These are phyloP conservation scores for Nephrotoma flavescens DNA, from an alignment of 2,888 invertebrate genomes.

Conservation along the genomic window DNA sequence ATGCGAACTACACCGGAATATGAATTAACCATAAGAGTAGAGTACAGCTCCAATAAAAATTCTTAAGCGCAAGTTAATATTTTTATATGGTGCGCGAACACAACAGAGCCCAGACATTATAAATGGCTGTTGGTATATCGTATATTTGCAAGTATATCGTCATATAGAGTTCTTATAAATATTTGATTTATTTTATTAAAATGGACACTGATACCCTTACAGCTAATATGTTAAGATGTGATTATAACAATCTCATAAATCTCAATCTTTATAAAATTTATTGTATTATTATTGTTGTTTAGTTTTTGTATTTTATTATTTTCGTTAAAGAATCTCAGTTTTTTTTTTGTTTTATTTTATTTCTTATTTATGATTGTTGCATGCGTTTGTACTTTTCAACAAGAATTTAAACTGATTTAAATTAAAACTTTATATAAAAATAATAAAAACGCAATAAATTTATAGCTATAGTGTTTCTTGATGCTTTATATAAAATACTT, in stretches of 20 bases:
- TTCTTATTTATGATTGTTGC: neutral
- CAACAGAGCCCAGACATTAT: neutral
- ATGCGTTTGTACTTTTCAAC: neutral
- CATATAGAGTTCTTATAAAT: neutral
- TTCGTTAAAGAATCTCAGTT: neutral
- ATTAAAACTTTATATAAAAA: neutral
- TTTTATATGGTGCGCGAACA: neutral
- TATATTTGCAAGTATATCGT: neutral
- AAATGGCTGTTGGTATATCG: neutral
- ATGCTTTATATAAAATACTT: neutral
- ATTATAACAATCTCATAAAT: neutral
- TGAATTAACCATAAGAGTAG: neutral
- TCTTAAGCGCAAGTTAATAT: neutral
- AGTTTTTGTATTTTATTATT: neutral
- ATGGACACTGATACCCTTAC: neutral
- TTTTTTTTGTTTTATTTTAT: neutral
- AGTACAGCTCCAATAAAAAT: neutral
- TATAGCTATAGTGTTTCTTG: neutral
- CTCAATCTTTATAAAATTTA: neutral
- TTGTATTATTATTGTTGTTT: neutral
- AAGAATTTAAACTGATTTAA: neutral
- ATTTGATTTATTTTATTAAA: neutral
- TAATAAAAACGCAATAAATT: neutral
- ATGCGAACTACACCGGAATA: neutral
- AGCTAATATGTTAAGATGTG: neutral